A percentile compares a stretch with the other conserved stretches of the same genome.
Evolutionary conservation across 2,797 vertebrate genomes (phyloP).

Genomic region (Agapornis canus): DNA sequence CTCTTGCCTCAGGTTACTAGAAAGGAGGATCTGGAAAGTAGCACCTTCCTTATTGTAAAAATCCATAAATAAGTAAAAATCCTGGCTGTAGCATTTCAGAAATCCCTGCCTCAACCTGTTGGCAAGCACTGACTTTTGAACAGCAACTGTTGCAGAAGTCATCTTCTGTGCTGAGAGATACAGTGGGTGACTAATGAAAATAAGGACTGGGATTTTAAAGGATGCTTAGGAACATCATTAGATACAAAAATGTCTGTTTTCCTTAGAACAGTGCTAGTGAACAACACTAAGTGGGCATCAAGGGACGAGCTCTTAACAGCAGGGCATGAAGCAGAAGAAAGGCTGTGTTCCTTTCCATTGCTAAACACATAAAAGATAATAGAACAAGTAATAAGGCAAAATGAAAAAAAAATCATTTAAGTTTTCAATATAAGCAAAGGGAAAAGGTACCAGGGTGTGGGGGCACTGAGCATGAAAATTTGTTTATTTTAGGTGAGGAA

Average conservation of each 20-base stretch:
- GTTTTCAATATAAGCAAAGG: not conserved
- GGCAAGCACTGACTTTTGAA: conserved; percentile 7
- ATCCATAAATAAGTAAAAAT: not conserved
- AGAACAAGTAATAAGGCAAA: not conserved
- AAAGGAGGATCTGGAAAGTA: not conserved
- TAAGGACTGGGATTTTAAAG: not conserved
- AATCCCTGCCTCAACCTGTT: conserved; percentile 47
- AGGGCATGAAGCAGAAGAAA: not conserved
- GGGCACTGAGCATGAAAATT: not conserved
- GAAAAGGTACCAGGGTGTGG: not conserved
- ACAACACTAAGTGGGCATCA: not conserved
- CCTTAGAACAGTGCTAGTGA: not conserved
- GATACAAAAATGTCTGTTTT: not conserved
- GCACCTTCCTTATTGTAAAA: not conserved
- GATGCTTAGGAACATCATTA: not conserved
- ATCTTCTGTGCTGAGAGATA: not conserved
- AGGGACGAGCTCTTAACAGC: not conserved
- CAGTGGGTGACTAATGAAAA: not conserved
- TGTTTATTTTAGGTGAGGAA: not conserved
- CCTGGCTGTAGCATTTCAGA: not conserved
- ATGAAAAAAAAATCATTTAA: not conserved
- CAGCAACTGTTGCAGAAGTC: not conserved
- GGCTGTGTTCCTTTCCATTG: not conserved
- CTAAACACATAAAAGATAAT: not conserved
- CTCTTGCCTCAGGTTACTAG: not conserved